These are phyloP conservation scores for Drosophila nr. perissopoda DNA, from an alignment of 2,888 invertebrate genomes.

Conservation along the genomic window DNA sequence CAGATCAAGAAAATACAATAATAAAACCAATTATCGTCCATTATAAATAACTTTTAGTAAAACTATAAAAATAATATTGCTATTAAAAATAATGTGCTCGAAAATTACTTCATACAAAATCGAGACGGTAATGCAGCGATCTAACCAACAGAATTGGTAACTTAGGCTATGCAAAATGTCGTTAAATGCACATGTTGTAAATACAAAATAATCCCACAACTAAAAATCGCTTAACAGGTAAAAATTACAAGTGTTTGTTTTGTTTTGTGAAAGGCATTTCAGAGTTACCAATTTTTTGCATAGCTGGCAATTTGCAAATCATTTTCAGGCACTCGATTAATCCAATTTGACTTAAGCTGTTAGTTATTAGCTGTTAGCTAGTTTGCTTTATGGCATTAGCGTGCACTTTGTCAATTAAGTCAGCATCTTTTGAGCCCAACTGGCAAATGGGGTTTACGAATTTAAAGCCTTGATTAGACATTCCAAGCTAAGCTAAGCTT, in stretches of 20 bases:
- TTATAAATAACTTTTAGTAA: not conserved
- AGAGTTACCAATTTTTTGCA: constrained; percentile 1
- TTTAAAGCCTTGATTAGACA: constrained; percentile 57
- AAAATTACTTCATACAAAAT: not conserved
- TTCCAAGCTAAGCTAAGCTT: constrained; percentile 48
- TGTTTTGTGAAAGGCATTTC: not conserved
- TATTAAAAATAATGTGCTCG: not conserved
- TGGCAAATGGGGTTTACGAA: constrained; percentile 9
- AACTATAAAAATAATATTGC: not conserved
- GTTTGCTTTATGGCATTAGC: constrained; percentile 15
- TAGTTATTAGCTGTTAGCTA: constrained; percentile 23
- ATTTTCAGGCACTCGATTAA: constrained; percentile 64
- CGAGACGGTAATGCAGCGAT: not conserved
- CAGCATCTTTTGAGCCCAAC: constrained; percentile 30
- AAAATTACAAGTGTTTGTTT: constrained; percentile 1
- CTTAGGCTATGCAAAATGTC: not conserved
- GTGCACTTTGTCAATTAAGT: constrained; percentile 37
- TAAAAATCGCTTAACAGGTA: constrained; percentile 1
- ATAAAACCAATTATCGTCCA: not conserved
- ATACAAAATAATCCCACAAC: not conserved
- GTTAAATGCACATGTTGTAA: not conserved
- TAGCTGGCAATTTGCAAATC: constrained; percentile 67
- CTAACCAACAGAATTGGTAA: not conserved
- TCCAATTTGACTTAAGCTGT: constrained; percentile 63
- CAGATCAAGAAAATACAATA: not conserved